Evolutionary conservation across 2,113 vertebrate species (phyloP), one percentile per base, ranked within the genome.

Genomic region (Nycticryphes semicollaris): DNA sequence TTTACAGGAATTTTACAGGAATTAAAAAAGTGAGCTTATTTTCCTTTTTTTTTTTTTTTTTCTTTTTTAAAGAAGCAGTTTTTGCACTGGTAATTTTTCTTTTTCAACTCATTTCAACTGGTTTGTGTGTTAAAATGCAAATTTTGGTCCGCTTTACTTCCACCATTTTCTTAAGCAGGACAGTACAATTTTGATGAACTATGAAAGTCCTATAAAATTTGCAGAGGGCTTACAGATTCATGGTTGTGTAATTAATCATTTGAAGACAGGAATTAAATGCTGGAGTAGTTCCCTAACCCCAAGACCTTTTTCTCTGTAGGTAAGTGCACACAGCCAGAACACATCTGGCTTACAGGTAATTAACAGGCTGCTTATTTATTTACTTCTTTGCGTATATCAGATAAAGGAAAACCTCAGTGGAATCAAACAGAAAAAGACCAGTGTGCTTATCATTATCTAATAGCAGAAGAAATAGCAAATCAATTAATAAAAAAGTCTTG

Each of bases 401-500:
- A 23, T 10, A 67, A 80, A 66, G 10, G 27, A 88, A 83, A 74
- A 25, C 7, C 8, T 56, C 2, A 1, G 8, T 53, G 41, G 50
- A 76, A 80, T 33, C 7, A 80, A 33, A 28, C 4, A 39, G 78
- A 73, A 83, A 62, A 80, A 17, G 9, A 45, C 79, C 23, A 4
- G 0, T 25, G 18, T 69, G 9, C 22, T 86, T 62, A 53, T 18
- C 2, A 3, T 10, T 18, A 76, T 24, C 11, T 85, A 73, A 62
- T 5, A 73, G 16, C 14, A 37, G 47, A 92, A 93, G 17, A 84
- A 74, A 45, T 4, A 39, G 25, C 3, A 85, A 66, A 59, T 16
- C 8, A 3, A 8, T 45, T 53, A 3, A 1, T 28, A 48, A 31
- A 48, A 30, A 39, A n/a, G 3, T 19, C 2, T 54, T 21, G 5